A percentile compares a stretch with the other conserved stretches of the same genome.
Evolutionary conservation across 2,797 vertebrate genomes (phyloP).

Genomic region (Arvicola amphibius): DNA sequence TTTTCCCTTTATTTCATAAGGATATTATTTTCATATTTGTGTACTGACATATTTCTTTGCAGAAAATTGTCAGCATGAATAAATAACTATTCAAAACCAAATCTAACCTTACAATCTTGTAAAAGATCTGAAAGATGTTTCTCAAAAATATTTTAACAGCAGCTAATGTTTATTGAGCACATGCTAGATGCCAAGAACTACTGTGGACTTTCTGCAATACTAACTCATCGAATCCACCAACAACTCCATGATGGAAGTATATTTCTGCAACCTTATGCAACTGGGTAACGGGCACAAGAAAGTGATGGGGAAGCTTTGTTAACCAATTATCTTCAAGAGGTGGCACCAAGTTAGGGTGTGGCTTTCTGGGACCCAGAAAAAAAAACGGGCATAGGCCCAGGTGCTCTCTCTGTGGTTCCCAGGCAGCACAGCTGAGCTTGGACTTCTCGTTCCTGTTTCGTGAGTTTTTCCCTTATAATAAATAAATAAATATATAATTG

Average conservation of each 20-base stretch:
- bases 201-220: neutral
- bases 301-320: neutral
- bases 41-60: neutral
- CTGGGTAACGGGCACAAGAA: neutral
- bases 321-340: too few species aligned
- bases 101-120: neutral
- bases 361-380: too few species aligned
- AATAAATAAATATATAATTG: too few species aligned
- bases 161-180: constrained; percentile 28
- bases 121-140: constrained; percentile 31
- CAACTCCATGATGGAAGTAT: neutral
- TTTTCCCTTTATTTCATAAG: constrained; percentile 4
- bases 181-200: neutral
- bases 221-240: constrained; percentile 37
- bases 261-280: neutral
- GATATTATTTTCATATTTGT: neutral
- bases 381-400: too few species aligned
- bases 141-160: neutral
- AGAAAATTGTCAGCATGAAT: constrained; percentile 38
- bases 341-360: too few species aligned
- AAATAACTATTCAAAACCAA: constrained; percentile 46
- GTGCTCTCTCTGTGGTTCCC: too few species aligned
- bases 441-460: too few species aligned
- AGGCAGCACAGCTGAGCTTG: too few species aligned
- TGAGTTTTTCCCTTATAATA: too few species aligned